Base-by-base conservation (phyloP, 1,140 invertebrate species). In the Berghia stephanieae region DNA sequence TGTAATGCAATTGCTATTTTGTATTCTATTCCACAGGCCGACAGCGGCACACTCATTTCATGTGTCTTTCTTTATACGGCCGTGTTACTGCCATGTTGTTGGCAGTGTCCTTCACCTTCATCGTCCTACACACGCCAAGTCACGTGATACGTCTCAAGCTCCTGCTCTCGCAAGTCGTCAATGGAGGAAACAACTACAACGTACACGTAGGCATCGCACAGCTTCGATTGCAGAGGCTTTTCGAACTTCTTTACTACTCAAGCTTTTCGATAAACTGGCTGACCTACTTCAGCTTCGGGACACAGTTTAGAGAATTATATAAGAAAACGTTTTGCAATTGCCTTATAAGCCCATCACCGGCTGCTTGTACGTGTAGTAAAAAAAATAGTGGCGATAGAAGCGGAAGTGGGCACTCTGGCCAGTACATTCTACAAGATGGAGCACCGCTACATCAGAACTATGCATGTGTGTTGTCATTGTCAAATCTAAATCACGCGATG, bases 231-330 rank as follows among this genome's bases (percentile, higher is more conserved):
- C 93, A 94, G 80, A 91, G 92, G 52, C 88, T 91, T 75, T 88
- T 87, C 79, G 92, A 89, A 77, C 87, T 90, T 21, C 89, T 94
- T 21, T 96, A 94, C 88, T 92, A 95, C 82, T 93, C 93, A 13
- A 95, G 95, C 87, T 95, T 95, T 84, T 94, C 94, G 67, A 94
- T 95, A 55, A 96, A 96, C 90, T 95, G 96, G 85, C 90, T 94
- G 21, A 90, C 96, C 21, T 96, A 96, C 88, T 94, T 83, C 18
- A 16, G 79, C 0, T 86, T 82, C 42, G 85, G 85, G 13, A 73
- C 77, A 36, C 82, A 82, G 43, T 86, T 86, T 49, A 74, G 83
- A 10, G 73, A 78, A 13, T 74, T 82, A 1, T 86, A 83, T 52
- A 72, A 74, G 8, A 40, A 69, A 34, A 52, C 76, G 46, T 78